phyloP scores from a whole-genome alignment of 1,140 invertebrate genomes.

The Papilio glaucus region DNA sequence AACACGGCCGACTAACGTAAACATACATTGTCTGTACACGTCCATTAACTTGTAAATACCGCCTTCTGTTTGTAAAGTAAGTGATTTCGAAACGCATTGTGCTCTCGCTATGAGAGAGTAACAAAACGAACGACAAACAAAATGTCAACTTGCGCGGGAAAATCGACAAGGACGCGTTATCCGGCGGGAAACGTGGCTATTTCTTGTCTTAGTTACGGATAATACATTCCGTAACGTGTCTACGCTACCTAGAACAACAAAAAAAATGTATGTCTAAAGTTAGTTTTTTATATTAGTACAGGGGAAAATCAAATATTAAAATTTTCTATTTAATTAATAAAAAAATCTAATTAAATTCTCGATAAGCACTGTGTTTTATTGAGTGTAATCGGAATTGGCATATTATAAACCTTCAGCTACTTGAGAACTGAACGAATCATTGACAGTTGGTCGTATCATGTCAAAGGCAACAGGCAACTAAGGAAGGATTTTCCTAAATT shows the following conservation, averaged over 20 bases:
- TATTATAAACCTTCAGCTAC: too few relatives aligned
- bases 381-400: too few relatives aligned
- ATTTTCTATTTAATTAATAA: too few relatives aligned
- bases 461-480: too few relatives aligned
- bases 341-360: too few relatives aligned
- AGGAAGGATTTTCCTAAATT: too few relatives aligned
- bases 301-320: neutral
- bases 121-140: conserved; percentile 25
- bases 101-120: conserved; percentile 31
- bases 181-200: conserved; percentile 32
- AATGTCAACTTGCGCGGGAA: conserved; percentile 37
- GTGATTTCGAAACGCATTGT: conserved; percentile 37
- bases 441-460: too few relatives aligned
- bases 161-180: conserved; percentile 38
- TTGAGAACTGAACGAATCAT: too few relatives aligned
- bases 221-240: neutral
- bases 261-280: neutral
- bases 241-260: neutral
- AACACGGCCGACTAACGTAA: neutral
- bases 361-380: too few relatives aligned
- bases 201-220: conserved; percentile 19
- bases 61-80: conserved; percentile 33
- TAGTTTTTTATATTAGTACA: neutral
- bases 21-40: conserved; percentile 28
- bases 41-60: conserved; percentile 35